These are phyloP conservation scores for Ariopsis seemanni DNA, from an alignment of 2,113 vertebrate genomes.

Conservation along the genomic window DNA sequence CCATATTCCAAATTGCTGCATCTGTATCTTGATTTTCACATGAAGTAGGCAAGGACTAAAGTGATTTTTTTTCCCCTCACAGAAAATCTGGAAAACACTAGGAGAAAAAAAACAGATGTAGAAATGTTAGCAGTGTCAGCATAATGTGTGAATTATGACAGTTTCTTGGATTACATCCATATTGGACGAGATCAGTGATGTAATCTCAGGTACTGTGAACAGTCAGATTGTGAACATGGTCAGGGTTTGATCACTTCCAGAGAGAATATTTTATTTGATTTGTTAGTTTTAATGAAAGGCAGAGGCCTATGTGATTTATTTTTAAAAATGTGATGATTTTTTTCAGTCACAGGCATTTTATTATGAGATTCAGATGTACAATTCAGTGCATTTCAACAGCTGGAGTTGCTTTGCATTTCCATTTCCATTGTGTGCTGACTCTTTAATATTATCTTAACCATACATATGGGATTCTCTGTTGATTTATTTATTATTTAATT, in stretches of 20 bases:
- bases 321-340: neutral
- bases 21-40: neutral
- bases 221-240: neutral
- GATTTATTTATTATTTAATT: neutral
- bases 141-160: neutral
- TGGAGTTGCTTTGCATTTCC: conserved; percentile 5
- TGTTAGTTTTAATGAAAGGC: neutral
- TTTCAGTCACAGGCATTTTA: neutral
- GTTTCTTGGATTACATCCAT: neutral
- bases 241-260: conserved; percentile 16
- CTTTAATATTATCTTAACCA: too few relatives aligned
- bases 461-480: neutral
- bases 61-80: neutral
- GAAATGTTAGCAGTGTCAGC: neutral
- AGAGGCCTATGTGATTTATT: neutral
- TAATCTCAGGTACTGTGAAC: neutral
- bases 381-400: conserved; percentile 20
- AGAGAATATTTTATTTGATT: neutral
- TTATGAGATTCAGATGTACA: conserved; percentile 36
- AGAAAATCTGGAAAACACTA: neutral
- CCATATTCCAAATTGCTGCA: neutral
- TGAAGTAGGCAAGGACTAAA: neutral
- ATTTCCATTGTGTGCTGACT: neutral
- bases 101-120: neutral
- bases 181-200: neutral